These are phyloP conservation scores for Sus scrofa DNA, from an alignment of 2,113 vertebrate species.

Conservation along the genomic window T2T-Sscrofa CM000824.6:121754001-121754500, in stretches of 20 bases:
- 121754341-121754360: neutral
- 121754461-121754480: neutral
- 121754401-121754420: neutral
- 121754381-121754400: neutral
- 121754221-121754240: neutral
- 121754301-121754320: neutral
- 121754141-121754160: neutral
- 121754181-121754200: neutral
- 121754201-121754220: neutral
- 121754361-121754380: neutral
- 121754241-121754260: neutral
- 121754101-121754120: neutral
- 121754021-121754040: neutral
- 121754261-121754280: neutral
- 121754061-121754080: neutral
- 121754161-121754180: neutral
- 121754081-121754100: neutral
- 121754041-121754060: neutral
- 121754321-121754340: neutral
- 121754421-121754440: neutral
- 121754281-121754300: neutral
- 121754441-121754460: neutral
- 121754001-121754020: neutral
- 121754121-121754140: neutral
- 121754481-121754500: neutral